Conservation (phyloP, 2,113 vertebrate genomes). For the Chaetodon auriga region DNA sequence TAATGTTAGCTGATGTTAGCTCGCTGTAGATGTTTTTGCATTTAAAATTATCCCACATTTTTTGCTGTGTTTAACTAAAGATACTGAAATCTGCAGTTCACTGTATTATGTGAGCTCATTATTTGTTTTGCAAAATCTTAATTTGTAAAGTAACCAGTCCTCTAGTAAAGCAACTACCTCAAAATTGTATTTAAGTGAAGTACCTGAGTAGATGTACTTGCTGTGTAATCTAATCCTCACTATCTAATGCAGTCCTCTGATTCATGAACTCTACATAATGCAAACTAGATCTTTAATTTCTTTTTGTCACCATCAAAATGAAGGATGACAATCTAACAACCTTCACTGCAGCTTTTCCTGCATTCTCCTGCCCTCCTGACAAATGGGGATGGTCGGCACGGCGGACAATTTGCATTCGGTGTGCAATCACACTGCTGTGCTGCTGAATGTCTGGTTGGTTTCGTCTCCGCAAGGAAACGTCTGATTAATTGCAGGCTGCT, state of each 20-base stretch:
- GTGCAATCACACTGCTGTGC: slow-evolving; percentile 70
- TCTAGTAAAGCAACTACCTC: not conserved
- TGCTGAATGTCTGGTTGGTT: slow-evolving; percentile 71
- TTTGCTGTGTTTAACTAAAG: not conserved
- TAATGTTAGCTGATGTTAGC: not conserved
- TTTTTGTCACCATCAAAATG: slow-evolving; percentile 51
- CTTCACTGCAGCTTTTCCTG: slow-evolving; percentile 40
- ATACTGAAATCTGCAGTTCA: not conserved
- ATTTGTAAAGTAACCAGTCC: not conserved
- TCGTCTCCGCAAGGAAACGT: slow-evolving; percentile 75
- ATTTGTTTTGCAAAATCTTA: not conserved
- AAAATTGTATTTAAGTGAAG: slow-evolving; percentile 11
- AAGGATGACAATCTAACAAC: slow-evolving; percentile 56
- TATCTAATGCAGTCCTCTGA: slow-evolving; percentile 5
- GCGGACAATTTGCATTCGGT: slow-evolving; percentile 65
- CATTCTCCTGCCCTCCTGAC: slow-evolving; percentile 49
- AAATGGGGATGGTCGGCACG: slow-evolving; percentile 36
- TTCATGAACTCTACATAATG: slow-evolving; percentile 50
- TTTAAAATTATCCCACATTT: not conserved
- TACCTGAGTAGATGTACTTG: not conserved
- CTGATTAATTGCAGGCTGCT: slow-evolving; percentile 82
- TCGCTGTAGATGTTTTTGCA: not conserved
- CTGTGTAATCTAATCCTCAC: slow-evolving; percentile 27
- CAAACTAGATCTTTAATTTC: slow-evolving; percentile 35
- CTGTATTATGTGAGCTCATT: not conserved